Percentiles rank a stretch among this genome's conserved stretches.
phyloP scores from a whole-genome alignment of 2,113 vertebrate genomes.

The Tinamus guttatus region DNA sequence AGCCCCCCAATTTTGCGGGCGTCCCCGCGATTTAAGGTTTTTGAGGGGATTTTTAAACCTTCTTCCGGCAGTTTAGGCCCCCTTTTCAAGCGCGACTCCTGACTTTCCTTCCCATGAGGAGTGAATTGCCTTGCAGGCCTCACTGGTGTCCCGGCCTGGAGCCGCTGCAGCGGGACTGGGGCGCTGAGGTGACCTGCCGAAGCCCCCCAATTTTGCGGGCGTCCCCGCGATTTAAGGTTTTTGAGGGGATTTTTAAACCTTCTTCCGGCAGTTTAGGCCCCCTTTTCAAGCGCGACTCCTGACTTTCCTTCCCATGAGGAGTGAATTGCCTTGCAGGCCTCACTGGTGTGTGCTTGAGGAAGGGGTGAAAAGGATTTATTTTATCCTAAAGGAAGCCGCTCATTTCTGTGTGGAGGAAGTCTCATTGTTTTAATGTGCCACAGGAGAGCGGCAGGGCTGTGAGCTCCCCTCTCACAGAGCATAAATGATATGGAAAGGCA shows the following conservation, averaged over 20 bases:
- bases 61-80: neutral
- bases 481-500: fast-evolving
- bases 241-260: fast-evolving
- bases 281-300: fast-evolving
- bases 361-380: fast-evolving
- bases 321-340: fast-evolving
- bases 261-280: neutral
- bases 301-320: fast-evolving
- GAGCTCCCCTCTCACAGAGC: fast-evolving
- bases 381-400: fast-evolving
- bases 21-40: fast-evolving
- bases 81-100: fast-evolving
- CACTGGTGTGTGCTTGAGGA: fast-evolving
- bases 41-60: fast-evolving
- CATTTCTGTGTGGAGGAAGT: no score
- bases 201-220: fast-evolving
- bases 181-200: fast-evolving
- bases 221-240: fast-evolving
- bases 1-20: fast-evolving
- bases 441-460: fast-evolving
- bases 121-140: fast-evolving
- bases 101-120: fast-evolving
- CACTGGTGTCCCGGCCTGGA: fast-evolving
- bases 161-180: fast-evolving
- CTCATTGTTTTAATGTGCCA: neutral